Base-by-base conservation (phyloP, 92 coral and sea anemone genomes). In the Bergia sp. region DNA sequence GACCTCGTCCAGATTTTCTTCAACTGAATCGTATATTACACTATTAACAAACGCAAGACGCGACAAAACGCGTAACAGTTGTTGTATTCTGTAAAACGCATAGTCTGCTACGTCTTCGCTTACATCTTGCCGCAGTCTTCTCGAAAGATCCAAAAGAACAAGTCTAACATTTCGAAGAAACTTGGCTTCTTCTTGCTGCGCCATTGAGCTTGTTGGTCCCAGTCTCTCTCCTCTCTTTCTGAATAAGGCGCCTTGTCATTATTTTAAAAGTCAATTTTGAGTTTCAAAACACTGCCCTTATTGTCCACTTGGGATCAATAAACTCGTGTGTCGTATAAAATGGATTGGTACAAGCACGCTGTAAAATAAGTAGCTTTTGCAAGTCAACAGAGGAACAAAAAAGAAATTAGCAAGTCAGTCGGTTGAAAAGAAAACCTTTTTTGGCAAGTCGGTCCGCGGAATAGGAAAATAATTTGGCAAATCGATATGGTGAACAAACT, bases 121-220 rank as follows among this genome's bases (percentile, higher is more conserved):
- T 36, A 86, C 88, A 53, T 86, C 94, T 82, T 92, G 86, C 72
- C 90, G 89, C 42, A 92, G 79, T 83, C 94, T 90, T 76, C 91
- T 87, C 7, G 93, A 81, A 38, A 92, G 78, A 84, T 92, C 94
- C 29, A 92, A 69, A 23, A 90, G 86, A 45, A 61, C 81, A 38
- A 20, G 82, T 44, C 89, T 79, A 74, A 90, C 76, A 47, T 82
- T 89, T 57, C 79, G 23, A 66, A 82, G 45, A 49, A 82, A 74
- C 8, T 66, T 67, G 37, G 77, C 84, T 57, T 78, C 76, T 76
- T 74, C 73, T 71, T 71, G 76, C 37, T 71, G 76, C 76, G 76
- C 76, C 76, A 71, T 71, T 71, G 76, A 71, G 38, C 7, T 71
- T 21, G 76, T 71, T 71, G 76, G 76, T 71, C 76, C 76, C 76